phyloP scores from a whole-genome alignment of 2,113 vertebrate species.

The Coregonus clupeaformis region DNA sequence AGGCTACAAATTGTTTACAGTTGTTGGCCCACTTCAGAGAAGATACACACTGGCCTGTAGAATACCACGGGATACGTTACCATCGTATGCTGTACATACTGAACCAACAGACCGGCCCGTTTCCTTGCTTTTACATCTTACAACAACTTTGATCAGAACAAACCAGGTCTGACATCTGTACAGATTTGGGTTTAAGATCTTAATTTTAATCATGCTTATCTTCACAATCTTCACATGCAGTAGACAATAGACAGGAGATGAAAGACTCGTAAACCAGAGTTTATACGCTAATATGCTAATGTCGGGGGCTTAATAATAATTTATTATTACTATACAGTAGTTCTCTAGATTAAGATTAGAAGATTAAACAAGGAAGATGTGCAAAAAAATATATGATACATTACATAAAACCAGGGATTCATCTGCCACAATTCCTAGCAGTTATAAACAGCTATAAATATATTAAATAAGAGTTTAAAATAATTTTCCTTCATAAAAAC shows the following conservation, averaged over 20 bases:
- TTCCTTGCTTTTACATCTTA: too few species aligned
- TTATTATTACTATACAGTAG: too few species aligned
- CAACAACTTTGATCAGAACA: background rate
- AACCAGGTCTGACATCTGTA: background rate
- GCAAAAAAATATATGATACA: background rate
- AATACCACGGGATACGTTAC: background rate
- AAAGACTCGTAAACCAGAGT: background rate
- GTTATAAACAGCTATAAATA: background rate
- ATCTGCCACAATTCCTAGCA: background rate
- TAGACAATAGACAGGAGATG: constrained; percentile 11
- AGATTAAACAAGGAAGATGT: background rate
- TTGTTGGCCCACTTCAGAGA: constrained; percentile 49
- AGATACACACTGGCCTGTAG: background rate
- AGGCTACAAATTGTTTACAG: constrained; percentile 29
- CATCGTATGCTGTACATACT: background rate
- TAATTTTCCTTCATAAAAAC: background rate
- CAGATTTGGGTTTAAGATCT: background rate
- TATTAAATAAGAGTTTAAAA: background rate
- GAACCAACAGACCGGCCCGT: too few species aligned
- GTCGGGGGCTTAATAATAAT: too few species aligned
- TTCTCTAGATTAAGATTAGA: too few species aligned
- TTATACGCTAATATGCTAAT: too few species aligned
- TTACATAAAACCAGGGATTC: background rate
- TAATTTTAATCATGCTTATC: constrained; percentile 37
- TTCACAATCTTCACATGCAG: constrained; percentile 16